A percentile compares a stretch with the other conserved stretches of the same genome.
Conservation (phyloP, 2,888 invertebrate genomes). For the Chaetogeoica ovagalla region DNA sequence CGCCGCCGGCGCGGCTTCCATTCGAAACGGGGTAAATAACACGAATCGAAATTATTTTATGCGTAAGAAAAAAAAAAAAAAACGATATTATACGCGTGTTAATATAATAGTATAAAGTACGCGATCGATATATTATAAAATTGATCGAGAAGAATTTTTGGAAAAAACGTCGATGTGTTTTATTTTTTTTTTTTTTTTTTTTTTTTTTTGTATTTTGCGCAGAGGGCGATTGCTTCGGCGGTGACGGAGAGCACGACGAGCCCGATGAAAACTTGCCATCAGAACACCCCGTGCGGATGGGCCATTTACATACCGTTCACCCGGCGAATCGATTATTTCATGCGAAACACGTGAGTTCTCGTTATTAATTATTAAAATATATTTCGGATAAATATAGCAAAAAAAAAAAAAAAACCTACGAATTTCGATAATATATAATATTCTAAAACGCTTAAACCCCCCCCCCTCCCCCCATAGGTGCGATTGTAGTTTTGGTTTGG, state of each 20-base stretch:
- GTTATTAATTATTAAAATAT: too few relatives aligned
- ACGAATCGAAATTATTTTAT: neutral
- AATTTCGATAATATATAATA: too few relatives aligned
- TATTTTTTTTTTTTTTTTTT: neutral
- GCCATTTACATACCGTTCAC: slow-evolving; percentile 64
- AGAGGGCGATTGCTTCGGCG: slow-evolving; percentile 15
- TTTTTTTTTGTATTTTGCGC: neutral
- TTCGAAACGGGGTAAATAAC: neutral
- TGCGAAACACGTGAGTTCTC: slow-evolving; percentile 67
- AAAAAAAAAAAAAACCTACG: too few relatives aligned
- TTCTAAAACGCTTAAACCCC: neutral
- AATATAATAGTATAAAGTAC: too few relatives aligned
- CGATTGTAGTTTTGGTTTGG: slow-evolving; percentile 61
- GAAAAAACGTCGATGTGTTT: too few relatives aligned
- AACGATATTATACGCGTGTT: too few relatives aligned
- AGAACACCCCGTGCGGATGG: slow-evolving; percentile 66
- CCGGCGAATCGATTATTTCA: slow-evolving; percentile 63
- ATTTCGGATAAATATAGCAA: too few relatives aligned
- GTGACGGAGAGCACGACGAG: neutral
- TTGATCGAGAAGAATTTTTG: too few relatives aligned
- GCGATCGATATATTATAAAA: too few relatives aligned
- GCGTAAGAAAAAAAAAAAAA: neutral
- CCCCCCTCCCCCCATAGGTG: too few relatives aligned
- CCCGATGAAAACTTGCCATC: slow-evolving; percentile 58
- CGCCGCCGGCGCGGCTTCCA: slow-evolving; percentile 6